Conservation (phyloP, 2,113 vertebrate species). For the Gymnarchus niloticus region DNA sequence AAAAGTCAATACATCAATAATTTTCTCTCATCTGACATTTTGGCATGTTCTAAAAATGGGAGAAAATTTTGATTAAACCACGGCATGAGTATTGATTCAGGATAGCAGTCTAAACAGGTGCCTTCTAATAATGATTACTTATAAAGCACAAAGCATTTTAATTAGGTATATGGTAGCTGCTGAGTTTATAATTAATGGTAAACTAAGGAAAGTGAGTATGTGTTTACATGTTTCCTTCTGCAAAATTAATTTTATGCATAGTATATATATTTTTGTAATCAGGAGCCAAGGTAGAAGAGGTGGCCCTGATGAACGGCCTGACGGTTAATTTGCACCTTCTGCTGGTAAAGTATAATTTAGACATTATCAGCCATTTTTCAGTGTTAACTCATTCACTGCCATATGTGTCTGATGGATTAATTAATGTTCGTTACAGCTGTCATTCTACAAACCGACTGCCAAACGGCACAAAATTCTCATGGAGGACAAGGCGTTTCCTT, state of each 20-base stretch:
- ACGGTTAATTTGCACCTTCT: conserved; percentile 89
- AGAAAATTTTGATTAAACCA: neutral
- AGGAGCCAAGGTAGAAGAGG: conserved; percentile 67
- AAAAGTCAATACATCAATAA: conserved; percentile 16
- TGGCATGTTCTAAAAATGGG: neutral
- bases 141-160: neutral
- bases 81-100: neutral
- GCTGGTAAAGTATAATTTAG: conserved; percentile 62
- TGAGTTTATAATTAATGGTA: neutral
- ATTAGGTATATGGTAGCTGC: neutral
- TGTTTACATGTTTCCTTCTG: neutral
- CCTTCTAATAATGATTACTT: neutral
- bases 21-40: conserved; percentile 8
- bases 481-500: conserved; percentile 88
- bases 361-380: neutral
- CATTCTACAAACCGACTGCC: conserved; percentile 87
- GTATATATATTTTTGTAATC: conserved; percentile 21
- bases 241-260: neutral
- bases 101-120: neutral
- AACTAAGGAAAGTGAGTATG: neutral
- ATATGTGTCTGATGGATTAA: neutral
- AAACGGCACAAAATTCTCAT: conserved; percentile 83
- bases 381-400: neutral
- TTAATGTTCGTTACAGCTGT: conserved; percentile 66
- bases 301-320: conserved; percentile 84